These are phyloP conservation scores for Oreortyx pictus DNA, from an alignment of 2,797 vertebrate genomes.

Conservation along the genomic window DNA sequence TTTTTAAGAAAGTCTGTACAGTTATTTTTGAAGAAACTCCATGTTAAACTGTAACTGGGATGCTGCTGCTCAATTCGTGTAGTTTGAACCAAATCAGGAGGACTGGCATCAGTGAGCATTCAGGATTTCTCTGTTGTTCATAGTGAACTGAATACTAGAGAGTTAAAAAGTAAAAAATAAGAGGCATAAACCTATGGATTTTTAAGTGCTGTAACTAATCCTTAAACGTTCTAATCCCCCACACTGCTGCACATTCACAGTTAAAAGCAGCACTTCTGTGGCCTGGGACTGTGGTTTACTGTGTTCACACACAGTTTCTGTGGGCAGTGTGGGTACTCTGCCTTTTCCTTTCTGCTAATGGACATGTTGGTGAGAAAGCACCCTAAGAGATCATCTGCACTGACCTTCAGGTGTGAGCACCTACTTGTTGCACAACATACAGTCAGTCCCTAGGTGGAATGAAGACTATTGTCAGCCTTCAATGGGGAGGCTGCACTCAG, in stretches of 20 bases:
- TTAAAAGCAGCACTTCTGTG: background rate
- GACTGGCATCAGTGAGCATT: background rate
- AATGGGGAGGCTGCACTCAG: background rate
- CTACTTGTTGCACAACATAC: fast-evolving
- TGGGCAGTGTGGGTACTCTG: background rate
- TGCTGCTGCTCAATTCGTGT: fast-evolving
- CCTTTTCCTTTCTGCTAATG: background rate
- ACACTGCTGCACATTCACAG: fast-evolving
- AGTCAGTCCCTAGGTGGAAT: background rate
- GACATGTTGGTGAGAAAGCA: background rate
- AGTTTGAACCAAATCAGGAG: background rate
- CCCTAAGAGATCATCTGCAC: fast-evolving
- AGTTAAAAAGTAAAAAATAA: background rate
- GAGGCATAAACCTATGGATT: background rate
- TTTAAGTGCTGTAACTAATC: background rate
- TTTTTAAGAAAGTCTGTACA: background rate
- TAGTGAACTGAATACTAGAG: background rate
- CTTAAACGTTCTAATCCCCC: background rate
- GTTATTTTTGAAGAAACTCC: background rate
- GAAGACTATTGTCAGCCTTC: background rate
- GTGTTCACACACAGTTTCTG: fast-evolving
- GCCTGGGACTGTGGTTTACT: background rate
- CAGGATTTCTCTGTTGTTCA: background rate
- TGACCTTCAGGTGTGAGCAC: background rate
- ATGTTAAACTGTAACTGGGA: background rate